phyloP scores from a whole-genome alignment of 2,797 vertebrate species.

The Aeoliscus strigatus region DNA sequence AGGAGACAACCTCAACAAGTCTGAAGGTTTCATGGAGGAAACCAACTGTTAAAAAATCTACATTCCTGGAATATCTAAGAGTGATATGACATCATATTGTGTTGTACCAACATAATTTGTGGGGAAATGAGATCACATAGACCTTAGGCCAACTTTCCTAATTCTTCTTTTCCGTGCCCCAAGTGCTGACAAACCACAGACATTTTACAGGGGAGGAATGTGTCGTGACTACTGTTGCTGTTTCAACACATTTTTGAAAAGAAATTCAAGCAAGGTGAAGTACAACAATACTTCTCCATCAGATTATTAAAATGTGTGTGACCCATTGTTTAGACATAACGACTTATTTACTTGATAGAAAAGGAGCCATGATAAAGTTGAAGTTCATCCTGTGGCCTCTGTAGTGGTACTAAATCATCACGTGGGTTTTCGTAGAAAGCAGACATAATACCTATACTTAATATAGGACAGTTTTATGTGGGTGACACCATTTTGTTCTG shows the following conservation, averaged over 20 bases:
- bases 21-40: constrained; percentile 48
- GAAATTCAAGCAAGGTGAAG: constrained; percentile 31
- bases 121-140: constrained; percentile 53
- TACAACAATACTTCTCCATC: constrained; percentile 20
- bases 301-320: constrained; percentile 11
- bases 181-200: constrained; percentile 46
- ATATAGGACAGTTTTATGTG: too few relatives aligned
- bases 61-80: constrained; percentile 65
- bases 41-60: constrained; percentile 37
- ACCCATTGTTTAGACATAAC: too few relatives aligned
- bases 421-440: too few relatives aligned
- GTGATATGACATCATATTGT: constrained; percentile 61
- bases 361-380: constrained; percentile 4
- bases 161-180: constrained; percentile 48
- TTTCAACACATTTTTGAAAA: constrained; percentile 42
- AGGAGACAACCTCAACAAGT: constrained; percentile 59
- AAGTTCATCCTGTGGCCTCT: background rate
- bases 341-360: background rate
- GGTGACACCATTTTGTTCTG: too few relatives aligned
- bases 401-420: too few relatives aligned
- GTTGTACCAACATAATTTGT: constrained; percentile 53
- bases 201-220: constrained; percentile 37
- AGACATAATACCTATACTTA: too few relatives aligned
- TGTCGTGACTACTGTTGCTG: constrained; percentile 42
- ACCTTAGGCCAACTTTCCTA: constrained; percentile 44